Evolutionary conservation across 2,797 vertebrate genomes (phyloP).

Genomic region (Meriones psammophilus): DNA sequence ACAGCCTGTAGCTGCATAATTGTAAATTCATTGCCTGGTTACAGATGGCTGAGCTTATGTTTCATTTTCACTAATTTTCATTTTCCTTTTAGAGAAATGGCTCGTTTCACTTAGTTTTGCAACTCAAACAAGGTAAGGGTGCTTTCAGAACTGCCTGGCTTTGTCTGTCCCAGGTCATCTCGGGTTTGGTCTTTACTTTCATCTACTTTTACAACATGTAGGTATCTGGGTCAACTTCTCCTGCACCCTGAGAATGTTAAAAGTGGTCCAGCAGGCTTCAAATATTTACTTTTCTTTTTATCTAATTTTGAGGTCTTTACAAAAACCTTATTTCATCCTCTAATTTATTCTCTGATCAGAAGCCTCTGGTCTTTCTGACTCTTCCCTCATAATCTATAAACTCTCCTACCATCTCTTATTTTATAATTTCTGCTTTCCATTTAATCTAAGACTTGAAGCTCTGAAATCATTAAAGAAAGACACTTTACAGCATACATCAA

Average conservation of each 20-base stretch:
- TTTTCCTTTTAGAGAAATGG: neutral
- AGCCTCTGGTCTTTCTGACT: neutral
- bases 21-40: neutral
- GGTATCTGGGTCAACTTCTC: neutral
- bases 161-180: neutral
- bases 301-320: constrained; percentile 28
- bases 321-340: neutral
- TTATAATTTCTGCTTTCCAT: neutral
- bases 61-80: neutral
- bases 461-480: neutral
- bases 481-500: neutral
- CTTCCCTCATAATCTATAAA: constrained; percentile 25
- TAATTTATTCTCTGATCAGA: constrained; percentile 26
- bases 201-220: neutral
- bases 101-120: neutral
- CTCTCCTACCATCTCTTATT: neutral
- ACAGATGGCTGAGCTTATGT: neutral
- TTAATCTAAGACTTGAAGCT: neutral
- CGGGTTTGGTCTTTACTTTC: neutral
- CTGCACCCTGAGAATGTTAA: neutral
- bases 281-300: neutral
- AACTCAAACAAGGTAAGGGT: neutral
- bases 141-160: neutral
- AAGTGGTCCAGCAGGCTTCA: neutral
- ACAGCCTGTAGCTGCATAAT: neutral